A percentile compares a stretch with the other conserved stretches of the same genome.
Evolutionary conservation across 2,113 vertebrate species (phyloP).

Genomic region (Sphaerodactylus townsendi): DNA sequence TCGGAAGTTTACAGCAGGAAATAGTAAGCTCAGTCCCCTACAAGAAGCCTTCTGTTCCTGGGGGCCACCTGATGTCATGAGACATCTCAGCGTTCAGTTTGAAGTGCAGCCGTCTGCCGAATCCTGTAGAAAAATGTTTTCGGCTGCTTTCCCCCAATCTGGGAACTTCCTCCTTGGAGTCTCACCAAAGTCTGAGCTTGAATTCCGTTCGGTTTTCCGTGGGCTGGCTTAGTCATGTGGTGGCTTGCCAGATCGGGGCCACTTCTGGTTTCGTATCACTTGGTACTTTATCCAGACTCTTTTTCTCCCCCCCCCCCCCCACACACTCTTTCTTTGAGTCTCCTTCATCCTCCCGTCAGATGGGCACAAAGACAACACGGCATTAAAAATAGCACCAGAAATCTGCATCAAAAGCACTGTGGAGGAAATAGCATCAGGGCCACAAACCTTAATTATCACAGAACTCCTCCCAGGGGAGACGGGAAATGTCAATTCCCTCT

Average conservation of each 20-base stretch:
- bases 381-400: conserved; percentile 25
- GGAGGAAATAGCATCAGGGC: conserved; percentile 13
- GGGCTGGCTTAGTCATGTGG: background rate
- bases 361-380: background rate
- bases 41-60: no score
- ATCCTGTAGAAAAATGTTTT: background rate
- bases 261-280: background rate
- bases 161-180: no score
- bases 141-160: background rate
- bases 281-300: background rate
- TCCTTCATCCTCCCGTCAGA: background rate
- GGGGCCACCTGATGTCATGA: background rate
- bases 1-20: no score
- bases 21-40: no score
- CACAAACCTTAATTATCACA: conserved; percentile 33
- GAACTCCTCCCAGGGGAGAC: background rate
- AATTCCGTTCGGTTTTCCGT: background rate
- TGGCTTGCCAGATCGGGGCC: background rate
- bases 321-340: background rate
- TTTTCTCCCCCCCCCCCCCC: no score
- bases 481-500: conserved; percentile 22
- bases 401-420: background rate
- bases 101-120: no score
- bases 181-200: no score
- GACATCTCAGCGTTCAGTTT: background rate